Evolutionary conservation across 2,888 invertebrate genomes (phyloP), one percentile per base, ranked within the genome.

Genomic region (Protophormia terraenovae): DNA sequence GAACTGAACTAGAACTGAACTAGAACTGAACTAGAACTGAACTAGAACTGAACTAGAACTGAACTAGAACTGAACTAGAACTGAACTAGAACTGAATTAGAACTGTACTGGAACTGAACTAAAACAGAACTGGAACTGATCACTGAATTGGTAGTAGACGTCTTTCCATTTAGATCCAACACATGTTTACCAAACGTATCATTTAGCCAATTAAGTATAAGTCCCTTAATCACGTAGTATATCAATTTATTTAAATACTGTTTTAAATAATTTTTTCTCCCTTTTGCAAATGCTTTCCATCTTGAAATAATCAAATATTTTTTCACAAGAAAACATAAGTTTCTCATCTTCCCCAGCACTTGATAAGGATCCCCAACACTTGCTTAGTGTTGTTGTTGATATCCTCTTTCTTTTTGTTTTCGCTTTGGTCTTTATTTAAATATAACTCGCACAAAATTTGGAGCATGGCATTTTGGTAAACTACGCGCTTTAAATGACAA

Each of bases 401-500:
- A 41, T 45, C 22, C 29, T 41, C 6, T 7, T 27, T 27, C 53
- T 62, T 41, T 67, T 67, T 50, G 14, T 53, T 60, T 53, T 24
- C 19, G 12, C 0, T 3, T 1, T n/a, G 27, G n/a, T 55, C 19
- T 32, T 45, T 76, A 71, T 77, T 84, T 77, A 69, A 72, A 67
- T 60, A 67, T 77, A n/a, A n/a, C 47, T 73, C 19, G 38, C 38
- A 35, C 1, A 41, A 81, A 73, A 72, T 29, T 41, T 77, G n/a
- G 38, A 73, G 77, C 73, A 22, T 69, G 72, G 45, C 58, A 77
- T 38, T 75, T 71, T 47, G 41, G 12, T 64, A 67, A 73, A 45
- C 53, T 73, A 75, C 64, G 53, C 58, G 53, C 47, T 76, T 80
- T 66, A 75, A 75, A 60, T 78, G 73, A 84, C 72, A 85, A 77